These are phyloP conservation scores for Xyrauchen texanus DNA, from an alignment of 2,113 vertebrate species.

Conservation along the genomic window DNA sequence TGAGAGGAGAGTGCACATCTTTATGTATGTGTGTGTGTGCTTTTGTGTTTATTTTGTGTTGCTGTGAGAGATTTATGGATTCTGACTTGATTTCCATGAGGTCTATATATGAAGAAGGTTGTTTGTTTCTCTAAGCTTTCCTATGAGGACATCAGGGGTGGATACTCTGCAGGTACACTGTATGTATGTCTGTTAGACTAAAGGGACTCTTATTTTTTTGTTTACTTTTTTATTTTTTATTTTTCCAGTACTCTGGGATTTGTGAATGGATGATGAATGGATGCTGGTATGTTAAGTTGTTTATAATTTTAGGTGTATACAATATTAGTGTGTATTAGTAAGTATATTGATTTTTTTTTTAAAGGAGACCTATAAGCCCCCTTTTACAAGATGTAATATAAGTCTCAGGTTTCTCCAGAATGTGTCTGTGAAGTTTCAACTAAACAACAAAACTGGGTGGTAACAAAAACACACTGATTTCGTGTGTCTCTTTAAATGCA, in stretches of 20 bases:
- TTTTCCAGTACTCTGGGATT: not conserved
- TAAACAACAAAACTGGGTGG: no score
- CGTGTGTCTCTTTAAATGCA: no score
- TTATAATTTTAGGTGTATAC: not conserved
- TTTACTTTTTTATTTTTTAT: not conserved
- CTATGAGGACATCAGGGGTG: not conserved
- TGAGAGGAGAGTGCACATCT: slow-evolving; percentile 19
- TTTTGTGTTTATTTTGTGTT: not conserved
- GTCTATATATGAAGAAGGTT: slow-evolving; percentile 19
- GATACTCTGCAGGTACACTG: no score
- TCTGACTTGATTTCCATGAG: slow-evolving; percentile 42
- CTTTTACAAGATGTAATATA: no score
- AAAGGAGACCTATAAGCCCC: no score
- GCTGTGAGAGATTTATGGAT: slow-evolving; percentile 34
- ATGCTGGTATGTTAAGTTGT: not conserved
- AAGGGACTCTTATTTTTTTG: not conserved
- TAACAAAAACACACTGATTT: no score
- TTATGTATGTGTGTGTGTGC: not conserved
- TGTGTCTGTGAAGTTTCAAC: no score
- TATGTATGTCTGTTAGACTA: not conserved
- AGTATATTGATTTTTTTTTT: no score
- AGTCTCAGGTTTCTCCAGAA: no score
- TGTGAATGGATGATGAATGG: not conserved
- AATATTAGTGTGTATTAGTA: not conserved
- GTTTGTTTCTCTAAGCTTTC: not conserved